phyloP scores from a whole-genome alignment of 2,113 vertebrate species.

The Gallinago paraguaiae region DNA sequence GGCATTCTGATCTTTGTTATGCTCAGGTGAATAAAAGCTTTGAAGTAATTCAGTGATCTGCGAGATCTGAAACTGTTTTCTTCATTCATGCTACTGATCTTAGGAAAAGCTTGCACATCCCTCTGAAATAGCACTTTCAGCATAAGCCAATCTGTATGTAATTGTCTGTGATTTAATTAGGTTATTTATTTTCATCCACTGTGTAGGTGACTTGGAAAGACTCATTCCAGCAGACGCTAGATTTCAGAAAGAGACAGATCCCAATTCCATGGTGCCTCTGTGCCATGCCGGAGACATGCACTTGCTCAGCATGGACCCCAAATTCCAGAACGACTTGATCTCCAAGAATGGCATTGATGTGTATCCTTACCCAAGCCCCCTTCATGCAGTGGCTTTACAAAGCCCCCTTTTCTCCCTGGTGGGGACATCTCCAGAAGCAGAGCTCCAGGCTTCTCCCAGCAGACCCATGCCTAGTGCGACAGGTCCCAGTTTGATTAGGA shows the following conservation, averaged over 20 bases:
- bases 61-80: background rate
- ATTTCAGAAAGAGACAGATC: conserved; percentile 68
- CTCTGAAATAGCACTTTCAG: background rate
- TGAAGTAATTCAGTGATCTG: background rate
- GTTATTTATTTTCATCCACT: background rate
- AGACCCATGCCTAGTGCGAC: background rate
- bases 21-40: background rate
- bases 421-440: conserved; percentile 13
- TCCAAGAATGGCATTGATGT: conserved; percentile 84
- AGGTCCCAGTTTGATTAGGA: background rate
- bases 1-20: background rate
- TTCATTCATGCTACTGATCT: background rate
- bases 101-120: background rate
- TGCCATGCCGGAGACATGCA: conserved; percentile 40
- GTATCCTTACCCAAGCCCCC: conserved; percentile 91
- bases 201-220: conserved; percentile 88
- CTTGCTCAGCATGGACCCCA: conserved; percentile 74
- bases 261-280: conserved; percentile 29
- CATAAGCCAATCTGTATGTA: background rate
- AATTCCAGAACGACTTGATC: conserved; percentile 86
- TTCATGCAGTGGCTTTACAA: conserved; percentile 93
- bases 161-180: conserved; percentile 32
- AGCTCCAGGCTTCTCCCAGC: background rate
- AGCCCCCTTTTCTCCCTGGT: conserved; percentile 87
- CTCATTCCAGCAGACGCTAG: conserved; percentile 61